A percentile compares a stretch with the other conserved stretches of the same genome.
phyloP scores from a whole-genome alignment of 2,797 vertebrate genomes.

The Labeo calbasu region DNA sequence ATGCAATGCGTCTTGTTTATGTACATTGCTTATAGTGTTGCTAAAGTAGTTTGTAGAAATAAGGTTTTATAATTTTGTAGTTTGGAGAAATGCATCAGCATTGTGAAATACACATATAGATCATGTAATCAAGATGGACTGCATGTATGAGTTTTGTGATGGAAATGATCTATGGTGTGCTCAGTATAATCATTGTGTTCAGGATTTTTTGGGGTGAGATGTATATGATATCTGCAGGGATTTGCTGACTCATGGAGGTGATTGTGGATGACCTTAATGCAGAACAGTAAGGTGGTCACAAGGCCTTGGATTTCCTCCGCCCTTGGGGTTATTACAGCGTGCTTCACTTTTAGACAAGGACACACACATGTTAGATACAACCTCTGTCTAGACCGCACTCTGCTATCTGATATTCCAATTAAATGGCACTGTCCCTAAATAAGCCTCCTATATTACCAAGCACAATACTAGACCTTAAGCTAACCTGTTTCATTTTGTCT shows the following conservation, averaged over 20 bases:
- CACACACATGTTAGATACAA: conserved; percentile 7
- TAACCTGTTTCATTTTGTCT: neutral
- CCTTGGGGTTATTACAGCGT: conserved; percentile 39
- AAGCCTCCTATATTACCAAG: neutral
- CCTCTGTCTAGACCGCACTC: conserved; percentile 23
- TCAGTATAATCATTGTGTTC: neutral
- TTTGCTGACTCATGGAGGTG: conserved; percentile 31
- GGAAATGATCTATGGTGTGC: neutral
- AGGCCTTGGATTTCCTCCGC: conserved; percentile 24
- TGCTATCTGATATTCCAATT: neutral
- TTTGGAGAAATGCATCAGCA: neutral
- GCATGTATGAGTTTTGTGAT: neutral
- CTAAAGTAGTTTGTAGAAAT: neutral
- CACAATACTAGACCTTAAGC: neutral
- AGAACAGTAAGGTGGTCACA: conserved; percentile 20
- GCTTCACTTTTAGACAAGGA: conserved; percentile 34
- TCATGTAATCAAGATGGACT: neutral
- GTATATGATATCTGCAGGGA: conserved; percentile 5
- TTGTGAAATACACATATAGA: neutral
- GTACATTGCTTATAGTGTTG: neutral
- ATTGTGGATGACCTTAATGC: conserved; percentile 31
- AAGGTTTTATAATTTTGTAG: neutral
- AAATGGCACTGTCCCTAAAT: neutral
- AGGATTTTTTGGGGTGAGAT: neutral
- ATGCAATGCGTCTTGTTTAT: neutral